phyloP scores from a whole-genome alignment of 2,797 vertebrate species.

The Coregonus ussuriensis region DNA sequence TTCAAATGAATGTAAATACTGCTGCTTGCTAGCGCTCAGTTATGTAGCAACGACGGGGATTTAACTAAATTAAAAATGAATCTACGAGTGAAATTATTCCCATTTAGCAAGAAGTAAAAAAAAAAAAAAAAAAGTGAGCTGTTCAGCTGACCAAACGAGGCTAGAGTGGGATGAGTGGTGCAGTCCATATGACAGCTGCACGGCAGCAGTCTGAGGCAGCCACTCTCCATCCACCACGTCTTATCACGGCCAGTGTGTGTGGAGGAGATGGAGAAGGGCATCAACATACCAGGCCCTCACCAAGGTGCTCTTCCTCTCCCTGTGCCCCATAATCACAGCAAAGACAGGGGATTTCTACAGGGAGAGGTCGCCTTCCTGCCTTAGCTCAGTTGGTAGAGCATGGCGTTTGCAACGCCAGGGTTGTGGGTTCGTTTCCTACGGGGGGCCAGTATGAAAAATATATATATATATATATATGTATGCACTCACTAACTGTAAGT shows the following conservation, averaged over 20 bases:
- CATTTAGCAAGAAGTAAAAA: neutral
- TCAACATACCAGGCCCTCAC: neutral
- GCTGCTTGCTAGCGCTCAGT: neutral
- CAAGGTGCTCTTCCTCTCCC: neutral
- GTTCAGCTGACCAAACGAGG: constrained; percentile 13
- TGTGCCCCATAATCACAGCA: neutral
- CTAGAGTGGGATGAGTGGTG: constrained; percentile 11
- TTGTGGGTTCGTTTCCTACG: too few species aligned
- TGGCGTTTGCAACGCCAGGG: too few species aligned
- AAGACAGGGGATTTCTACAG: neutral
- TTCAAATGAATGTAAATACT: neutral
- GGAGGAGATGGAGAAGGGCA: neutral
- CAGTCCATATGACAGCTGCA: constrained; percentile 42
- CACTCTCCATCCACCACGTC: constrained; percentile 14
- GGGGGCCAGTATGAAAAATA: too few species aligned
- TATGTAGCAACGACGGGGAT: neutral
- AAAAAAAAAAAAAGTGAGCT: neutral
- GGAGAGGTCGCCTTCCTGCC: neutral
- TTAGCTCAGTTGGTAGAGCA: too few species aligned
- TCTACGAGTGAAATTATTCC: neutral
- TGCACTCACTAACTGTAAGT: too few species aligned
- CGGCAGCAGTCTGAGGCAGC: constrained; percentile 14
- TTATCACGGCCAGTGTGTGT: constrained; percentile 10
- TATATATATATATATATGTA: too few species aligned
- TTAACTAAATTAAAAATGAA: neutral